Conservation (phyloP, 2,888 invertebrate genomes). For the Papilio gigon region DNA sequence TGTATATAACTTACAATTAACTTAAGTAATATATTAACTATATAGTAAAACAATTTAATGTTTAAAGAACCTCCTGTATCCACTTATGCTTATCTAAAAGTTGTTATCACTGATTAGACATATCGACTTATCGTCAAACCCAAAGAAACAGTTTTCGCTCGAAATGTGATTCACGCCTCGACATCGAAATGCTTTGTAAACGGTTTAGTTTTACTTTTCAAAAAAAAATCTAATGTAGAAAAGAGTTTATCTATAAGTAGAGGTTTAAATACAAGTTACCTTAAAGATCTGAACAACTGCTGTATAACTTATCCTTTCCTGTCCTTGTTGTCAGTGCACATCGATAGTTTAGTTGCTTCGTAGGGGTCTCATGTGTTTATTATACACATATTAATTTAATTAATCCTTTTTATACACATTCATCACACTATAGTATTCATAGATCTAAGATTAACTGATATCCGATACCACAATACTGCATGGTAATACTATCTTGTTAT, state of each 20-base stretch:
- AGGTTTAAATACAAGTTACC: not conserved
- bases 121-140: slow-evolving; percentile 73
- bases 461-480: too few species aligned
- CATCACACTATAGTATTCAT: not conserved
- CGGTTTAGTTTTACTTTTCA: not conserved
- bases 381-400: too few species aligned
- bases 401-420: not conserved
- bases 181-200: slow-evolving; percentile 18
- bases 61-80: slow-evolving; percentile 58
- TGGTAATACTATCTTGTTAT: too few species aligned
- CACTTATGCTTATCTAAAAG: slow-evolving; percentile 60
- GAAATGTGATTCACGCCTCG: slow-evolving; percentile 49
- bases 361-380: too few species aligned
- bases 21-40: too few species aligned
- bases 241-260: too few species aligned
- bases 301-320: too few species aligned
- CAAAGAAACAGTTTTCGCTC: slow-evolving; percentile 68
- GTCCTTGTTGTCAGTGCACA: too few species aligned
- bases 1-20: too few species aligned
- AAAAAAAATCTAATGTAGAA: not conserved
- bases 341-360: too few species aligned
- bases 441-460: not conserved
- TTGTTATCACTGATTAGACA: slow-evolving; percentile 77
- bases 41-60: too few species aligned
- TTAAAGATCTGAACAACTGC: too few species aligned